A percentile compares a stretch with the other conserved stretches of the same genome.
Evolutionary conservation across 1,140 invertebrate species (phyloP).

Genomic region (Pemphigus obesinymphae): DNA sequence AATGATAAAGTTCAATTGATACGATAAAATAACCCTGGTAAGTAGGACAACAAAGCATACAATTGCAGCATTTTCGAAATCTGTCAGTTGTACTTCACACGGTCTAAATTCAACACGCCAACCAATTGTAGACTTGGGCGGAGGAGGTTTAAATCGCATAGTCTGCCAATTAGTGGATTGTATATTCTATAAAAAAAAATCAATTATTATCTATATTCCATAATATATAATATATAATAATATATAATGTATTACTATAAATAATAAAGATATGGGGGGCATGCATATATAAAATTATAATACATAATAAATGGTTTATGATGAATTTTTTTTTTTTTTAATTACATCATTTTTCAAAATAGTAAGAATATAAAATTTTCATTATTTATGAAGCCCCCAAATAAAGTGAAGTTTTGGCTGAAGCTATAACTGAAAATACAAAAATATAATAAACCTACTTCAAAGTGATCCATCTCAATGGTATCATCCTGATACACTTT

Average conservation of each 20-base stretch:
- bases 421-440: background rate
- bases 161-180: conserved; percentile 99
- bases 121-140: conserved; percentile 89
- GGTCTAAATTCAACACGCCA: conserved; percentile 99
- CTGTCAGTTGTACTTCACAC: conserved; percentile 96
- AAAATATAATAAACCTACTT: conserved; percentile 65
- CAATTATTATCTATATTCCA: too few species aligned
- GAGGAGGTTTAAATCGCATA: conserved; percentile 98
- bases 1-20: conserved; percentile 92
- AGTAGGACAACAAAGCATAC: conserved; percentile 97
- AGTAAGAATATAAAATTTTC: too few species aligned
- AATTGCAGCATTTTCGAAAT: conserved; percentile 99
- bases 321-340: too few species aligned
- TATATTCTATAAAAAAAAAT: conserved; percentile 88
- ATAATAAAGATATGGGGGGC: too few species aligned
- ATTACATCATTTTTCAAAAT: too few species aligned
- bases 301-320: too few species aligned
- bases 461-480: conserved; percentile 97
- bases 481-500: conserved; percentile 92
- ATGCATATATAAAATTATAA: too few species aligned
- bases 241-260: too few species aligned
- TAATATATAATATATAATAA: background rate
- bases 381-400: too few species aligned
- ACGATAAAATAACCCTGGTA: conserved; percentile 94
- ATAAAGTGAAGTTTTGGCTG: too few species aligned